Base-by-base conservation (phyloP, 2,113 vertebrate species). In the Piprites chloris region DNA sequence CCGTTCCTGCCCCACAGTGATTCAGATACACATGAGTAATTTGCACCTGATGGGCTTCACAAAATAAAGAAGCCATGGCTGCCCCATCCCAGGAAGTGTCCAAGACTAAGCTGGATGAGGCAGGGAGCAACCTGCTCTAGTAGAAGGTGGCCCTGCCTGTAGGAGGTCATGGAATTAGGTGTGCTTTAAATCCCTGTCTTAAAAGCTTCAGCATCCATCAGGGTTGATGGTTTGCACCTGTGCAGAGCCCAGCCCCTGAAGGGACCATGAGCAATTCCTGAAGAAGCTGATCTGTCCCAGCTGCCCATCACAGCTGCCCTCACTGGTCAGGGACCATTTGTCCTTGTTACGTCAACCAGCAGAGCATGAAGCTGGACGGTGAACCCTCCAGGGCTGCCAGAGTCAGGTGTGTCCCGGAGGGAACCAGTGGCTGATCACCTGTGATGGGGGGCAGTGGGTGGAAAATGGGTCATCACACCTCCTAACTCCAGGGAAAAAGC, bases 331-430 rank as follows among this genome's bases (percentile, higher is more conserved):
- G 61, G 39, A 63, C 37, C n/a, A 37, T 37, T 24, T 11, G 23
- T 23, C 61, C 61, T 41, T 20, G 12, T 13, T 12, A 9, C 9
- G 12, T 41, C 12, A 4, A 14, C 39, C 61, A 41, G 27, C 39
- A 30, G 61, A 20, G 9, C 37, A 41, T 19, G 35, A 26, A 41
- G 61, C 37, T 62, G 69, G 56, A 9, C 9, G 46, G 8, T 4
- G 24, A 42, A 8, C 6, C 26, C 14, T 18, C 2, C 0, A 5
- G 33, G 12, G 28, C 9, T 58, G 21, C 28, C 37, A 26, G 24
- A n/a, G 53, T 15, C 39, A 28, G 9, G 9, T 0, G 2, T 6
- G n/a, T 18, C 28, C 37, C 1, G 13, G 44, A 27, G 37, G 42
- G 11, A 21, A 30, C 16, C 33, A 26, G 35, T 4, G 5, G 22